These are phyloP conservation scores for Oreortyx pictus DNA, from an alignment of 2,797 vertebrate genomes.

Conservation along the genomic window DNA sequence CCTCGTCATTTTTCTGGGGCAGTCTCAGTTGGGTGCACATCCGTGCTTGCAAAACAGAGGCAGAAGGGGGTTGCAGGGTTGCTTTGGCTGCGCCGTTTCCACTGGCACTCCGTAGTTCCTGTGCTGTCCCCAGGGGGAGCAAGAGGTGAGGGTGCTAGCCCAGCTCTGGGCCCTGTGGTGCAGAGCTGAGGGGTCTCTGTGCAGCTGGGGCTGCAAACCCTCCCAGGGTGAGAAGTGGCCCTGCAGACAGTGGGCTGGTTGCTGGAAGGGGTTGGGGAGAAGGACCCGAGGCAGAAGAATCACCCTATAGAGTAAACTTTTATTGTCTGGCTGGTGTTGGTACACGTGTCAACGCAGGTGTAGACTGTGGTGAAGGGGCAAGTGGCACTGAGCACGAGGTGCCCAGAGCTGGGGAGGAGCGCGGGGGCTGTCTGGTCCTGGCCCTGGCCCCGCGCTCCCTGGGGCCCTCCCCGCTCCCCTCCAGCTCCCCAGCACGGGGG, in stretches of 20 bases:
- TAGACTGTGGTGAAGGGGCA: not conserved
- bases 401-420: not conserved
- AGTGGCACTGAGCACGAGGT: not conserved
- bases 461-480: not conserved
- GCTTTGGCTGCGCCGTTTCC: not conserved
- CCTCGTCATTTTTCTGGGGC: not conserved
- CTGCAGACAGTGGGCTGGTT: not conserved
- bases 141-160: fast-evolving
- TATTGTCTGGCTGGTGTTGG: constrained; percentile 67
- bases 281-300: not conserved
- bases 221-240: not conserved
- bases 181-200: not conserved
- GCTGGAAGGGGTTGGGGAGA: not conserved
- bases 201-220: not conserved
- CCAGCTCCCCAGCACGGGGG: not conserved
- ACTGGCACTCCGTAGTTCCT: not conserved
- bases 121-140: no score
- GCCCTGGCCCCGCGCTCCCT: not conserved
- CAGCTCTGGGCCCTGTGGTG: not conserved
- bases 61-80: not conserved
- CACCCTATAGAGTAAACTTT: constrained; percentile 38
- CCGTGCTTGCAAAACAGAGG: not conserved
- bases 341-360: constrained; percentile 17
- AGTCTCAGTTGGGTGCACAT: fast-evolving
- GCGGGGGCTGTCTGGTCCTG: not conserved